Base-by-base conservation (phyloP, 1,140 invertebrate genomes). In the Drosophila athabasca region DNA sequence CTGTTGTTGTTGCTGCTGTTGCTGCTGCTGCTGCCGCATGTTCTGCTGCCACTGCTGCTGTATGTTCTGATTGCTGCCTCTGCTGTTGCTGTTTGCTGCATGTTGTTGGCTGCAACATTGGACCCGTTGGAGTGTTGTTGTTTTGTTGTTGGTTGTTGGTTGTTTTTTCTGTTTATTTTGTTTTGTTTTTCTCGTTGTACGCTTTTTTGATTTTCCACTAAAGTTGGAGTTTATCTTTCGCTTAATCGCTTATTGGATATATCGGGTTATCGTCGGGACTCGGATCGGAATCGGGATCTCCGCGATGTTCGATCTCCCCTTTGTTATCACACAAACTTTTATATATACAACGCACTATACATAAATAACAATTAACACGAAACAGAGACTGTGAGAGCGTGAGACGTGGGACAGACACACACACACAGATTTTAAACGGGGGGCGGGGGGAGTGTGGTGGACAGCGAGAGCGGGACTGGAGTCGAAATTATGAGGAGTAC, bases 71-170 rank as follows among this genome's bases (percentile, higher is more conserved):
- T 71, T 72, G 71, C 57, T 73, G 66, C 60, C 75, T 61, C 66
- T 72, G 67, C 67, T 74, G 73, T 69, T 76, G 66, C 75, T 76
- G 67, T 79, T 87, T 88, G 83, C 79, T 87, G 82, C 82, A 88
- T 82, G 70, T 87, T 88, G 71, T 78, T 82, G 65, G 78, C 83
- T 88, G 83, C 83, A 87, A 87, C 83, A 87, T 87, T 87, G 83
- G 83, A 87, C 83, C 83, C 83, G 75, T 72, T 82, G 68, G 74
- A 60, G 62, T 67, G 69, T 69, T 83, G 61, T 61, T 76, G 45
- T 26, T 53, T 55, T 15, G 31, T 77, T 73, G 45, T 61, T 68
- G 26, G 0, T 26, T 52, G 62, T 41, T 57, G 46, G 54, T 70
- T 66, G 48, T 76, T 55, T 55, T 39, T 39, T 39, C 35, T 5